phyloP scores from a whole-genome alignment of 2,113 vertebrate species.

The Naja naja region DNA sequence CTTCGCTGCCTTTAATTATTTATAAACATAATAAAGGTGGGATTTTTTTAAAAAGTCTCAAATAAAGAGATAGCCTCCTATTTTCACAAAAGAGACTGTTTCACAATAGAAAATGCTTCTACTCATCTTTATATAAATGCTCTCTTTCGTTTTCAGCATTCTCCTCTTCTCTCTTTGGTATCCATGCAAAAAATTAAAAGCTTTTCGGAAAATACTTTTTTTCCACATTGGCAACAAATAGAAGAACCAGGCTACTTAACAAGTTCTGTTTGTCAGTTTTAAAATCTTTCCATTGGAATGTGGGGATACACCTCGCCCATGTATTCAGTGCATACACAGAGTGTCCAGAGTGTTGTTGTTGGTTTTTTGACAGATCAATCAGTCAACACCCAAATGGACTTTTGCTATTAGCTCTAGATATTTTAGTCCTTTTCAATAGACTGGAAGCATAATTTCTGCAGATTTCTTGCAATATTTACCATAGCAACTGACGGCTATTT shows the following conservation, averaged over 20 bases:
- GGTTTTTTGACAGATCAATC: background rate
- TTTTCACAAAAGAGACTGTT: background rate
- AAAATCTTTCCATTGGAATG: background rate
- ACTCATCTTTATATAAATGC: background rate
- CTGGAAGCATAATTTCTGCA: background rate
- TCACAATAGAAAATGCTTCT: background rate
- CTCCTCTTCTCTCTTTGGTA: background rate
- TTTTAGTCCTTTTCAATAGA: background rate
- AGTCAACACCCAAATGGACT: background rate
- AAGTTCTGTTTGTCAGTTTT: background rate
- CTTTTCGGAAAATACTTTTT: background rate
- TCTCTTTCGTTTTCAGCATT: background rate
- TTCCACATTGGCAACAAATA: background rate
- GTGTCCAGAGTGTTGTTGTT: background rate
- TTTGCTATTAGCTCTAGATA: background rate
- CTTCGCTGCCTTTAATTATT: background rate
- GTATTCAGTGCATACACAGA: background rate
- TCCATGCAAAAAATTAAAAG: background rate
- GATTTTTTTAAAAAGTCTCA: background rate
- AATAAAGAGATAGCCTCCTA: background rate
- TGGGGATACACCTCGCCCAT: background rate
- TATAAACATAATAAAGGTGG: background rate
- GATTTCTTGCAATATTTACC: conserved; percentile 26
- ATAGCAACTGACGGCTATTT: conserved; percentile 38
- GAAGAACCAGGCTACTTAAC: background rate